Evolutionary conservation across 2,797 vertebrate species (phyloP), one percentile per base, ranked within the genome.

Genomic region (Lithobates pipiens): DNA sequence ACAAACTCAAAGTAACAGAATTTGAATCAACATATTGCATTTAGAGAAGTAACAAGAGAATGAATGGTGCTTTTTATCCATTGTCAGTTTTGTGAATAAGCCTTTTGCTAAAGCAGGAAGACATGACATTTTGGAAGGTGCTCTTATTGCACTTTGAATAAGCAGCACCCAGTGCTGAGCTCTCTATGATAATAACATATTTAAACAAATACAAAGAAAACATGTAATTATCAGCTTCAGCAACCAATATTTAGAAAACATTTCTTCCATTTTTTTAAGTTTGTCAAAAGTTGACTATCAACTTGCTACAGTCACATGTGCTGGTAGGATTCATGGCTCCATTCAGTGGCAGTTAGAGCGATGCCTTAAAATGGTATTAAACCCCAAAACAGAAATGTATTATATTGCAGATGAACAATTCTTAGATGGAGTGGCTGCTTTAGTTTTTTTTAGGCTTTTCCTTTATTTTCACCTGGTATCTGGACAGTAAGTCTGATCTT

Each of bases 161-260:
- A 23, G 18, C 54, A 61, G 18, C 21, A 57, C 7, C 54, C 5
- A 69, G 7, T 68, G n/a, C 39, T 70, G 67, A 67, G 42, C 72
- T n/a, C 21, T 54, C 18, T 57, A 42, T 39, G 61, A 68, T 21
- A 23, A 16, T 27, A 29, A 79, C 63, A 70, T 18, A 61, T 73
- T 69, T 76, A 77, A 65, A 74, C 57, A 77, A 36, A 32, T 76
- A 9, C 21, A 42, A 63, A 42, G 10, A 23, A 74, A 15, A 29
- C n/a, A 71, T 57, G 39, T 36, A 11, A 74, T 75, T 57, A 29
- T 72, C 84, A 85, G 13, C 15, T 18, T 50, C 57, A 67, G 29
- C 77, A 85, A 68, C 39, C 27, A 16, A 75, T 34, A 54, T 65
- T 68, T 36, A 32, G 9, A 25, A 70, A 77, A n/a, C 9, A 63